These are phyloP conservation scores for Cinclus cinclus DNA, from an alignment of 2,113 vertebrate genomes.

Conservation along the genomic window DNA sequence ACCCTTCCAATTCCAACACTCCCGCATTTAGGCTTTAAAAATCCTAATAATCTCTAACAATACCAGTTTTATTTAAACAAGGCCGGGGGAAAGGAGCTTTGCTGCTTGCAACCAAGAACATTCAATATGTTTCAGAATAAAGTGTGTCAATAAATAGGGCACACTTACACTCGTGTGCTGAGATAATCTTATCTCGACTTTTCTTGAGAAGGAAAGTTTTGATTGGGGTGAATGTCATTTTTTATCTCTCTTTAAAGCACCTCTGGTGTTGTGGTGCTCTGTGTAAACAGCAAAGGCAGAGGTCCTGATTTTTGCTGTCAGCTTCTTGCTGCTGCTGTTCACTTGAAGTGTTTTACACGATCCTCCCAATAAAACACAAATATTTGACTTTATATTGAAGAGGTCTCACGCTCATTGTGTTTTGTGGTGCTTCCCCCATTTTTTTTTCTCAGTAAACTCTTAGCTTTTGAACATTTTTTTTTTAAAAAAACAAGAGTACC, in stretches of 20 bases:
- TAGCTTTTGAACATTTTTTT: neutral
- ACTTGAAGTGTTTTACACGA: neutral
- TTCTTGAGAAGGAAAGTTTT: neutral
- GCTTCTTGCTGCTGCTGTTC: neutral
- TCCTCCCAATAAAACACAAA: neutral
- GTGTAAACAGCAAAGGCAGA: neutral
- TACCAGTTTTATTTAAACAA: neutral
- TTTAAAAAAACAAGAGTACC: neutral
- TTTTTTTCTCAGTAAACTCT: neutral
- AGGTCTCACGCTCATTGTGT: neutral
- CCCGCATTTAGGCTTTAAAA: neutral
- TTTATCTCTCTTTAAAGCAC: neutral
- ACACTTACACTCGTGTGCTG: neutral
- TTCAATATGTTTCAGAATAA: neutral
- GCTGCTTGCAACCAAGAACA: neutral
- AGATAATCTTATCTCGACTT: neutral
- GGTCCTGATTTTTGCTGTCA: neutral
- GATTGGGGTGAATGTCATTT: neutral
- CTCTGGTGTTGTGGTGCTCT: neutral
- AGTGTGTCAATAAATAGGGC: neutral
- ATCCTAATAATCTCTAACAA: neutral
- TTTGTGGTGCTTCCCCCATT: neutral
- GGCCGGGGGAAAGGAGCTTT: neutral
- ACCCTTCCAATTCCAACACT: neutral
- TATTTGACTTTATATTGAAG: neutral